Evolutionary conservation across 2,797 vertebrate genomes (phyloP).

Genomic region (Perodicticus potto): DNA sequence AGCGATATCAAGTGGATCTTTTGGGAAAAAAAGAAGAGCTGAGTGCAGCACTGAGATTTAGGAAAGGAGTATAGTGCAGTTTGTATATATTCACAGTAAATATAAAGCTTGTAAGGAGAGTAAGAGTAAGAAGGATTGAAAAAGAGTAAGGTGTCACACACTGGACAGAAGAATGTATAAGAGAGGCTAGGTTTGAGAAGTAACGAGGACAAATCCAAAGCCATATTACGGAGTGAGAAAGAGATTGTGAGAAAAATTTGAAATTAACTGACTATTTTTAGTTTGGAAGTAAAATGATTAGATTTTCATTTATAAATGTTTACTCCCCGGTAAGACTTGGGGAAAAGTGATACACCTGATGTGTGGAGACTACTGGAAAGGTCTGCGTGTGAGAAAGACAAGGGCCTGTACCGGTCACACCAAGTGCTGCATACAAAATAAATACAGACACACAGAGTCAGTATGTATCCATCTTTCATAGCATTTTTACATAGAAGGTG

Average conservation of each 20-base stretch:
- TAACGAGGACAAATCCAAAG: neutral
- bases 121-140: neutral
- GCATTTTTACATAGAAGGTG: neutral
- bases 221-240: neutral
- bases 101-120: neutral
- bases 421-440: neutral
- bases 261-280: neutral
- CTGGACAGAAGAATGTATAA: neutral
- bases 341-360: neutral
- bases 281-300: neutral
- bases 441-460: neutral
- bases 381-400: neutral
- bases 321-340: neutral
- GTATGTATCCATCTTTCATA: too few species aligned
- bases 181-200: neutral
- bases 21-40: neutral
- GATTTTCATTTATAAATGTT: neutral
- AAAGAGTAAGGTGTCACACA: neutral
- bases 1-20: neutral
- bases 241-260: neutral
- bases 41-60: neutral
- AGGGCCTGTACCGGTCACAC: rapidly evolving
- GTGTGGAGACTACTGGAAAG: neutral
- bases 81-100: neutral
- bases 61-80: neutral